Evolutionary conservation across 2,888 invertebrate genomes (phyloP), one percentile per base, ranked within the genome.

Genomic region (Netelia melanura): DNA sequence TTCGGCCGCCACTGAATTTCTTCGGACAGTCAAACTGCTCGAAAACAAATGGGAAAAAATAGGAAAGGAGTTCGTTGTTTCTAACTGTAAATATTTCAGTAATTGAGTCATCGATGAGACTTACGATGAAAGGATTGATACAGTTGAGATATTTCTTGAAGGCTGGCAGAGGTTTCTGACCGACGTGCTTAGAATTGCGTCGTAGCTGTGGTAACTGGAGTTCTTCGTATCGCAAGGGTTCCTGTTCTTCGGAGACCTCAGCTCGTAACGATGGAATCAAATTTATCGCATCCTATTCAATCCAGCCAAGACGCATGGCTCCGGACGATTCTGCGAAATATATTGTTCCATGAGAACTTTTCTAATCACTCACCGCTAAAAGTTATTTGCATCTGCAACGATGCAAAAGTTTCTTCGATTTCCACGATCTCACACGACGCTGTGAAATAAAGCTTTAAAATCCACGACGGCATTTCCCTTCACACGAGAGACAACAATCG

Each of bases 401-500:
- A 58, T 61, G 21, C 38, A 9, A 25, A 25, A 48, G 56, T 77
- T 44, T 43, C 56, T 43, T 72, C 21, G 54, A 65, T 65, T 71
- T 71, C 21, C 14, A 25, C 65, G 11, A 17, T 30, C 58, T 14
- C 14, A 58, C 58, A 38, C 23, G n/a, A 10, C 38, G 17, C 38
- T 3, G 68, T 48, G 58, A 61, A 68, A 70, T 76, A 17, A 23
- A 30, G 67, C 44, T 70, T 48, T 9, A 56, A 80, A 77, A 77
- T 71, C 65, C 64, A 64, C 76, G 54, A 62, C 65, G 21, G 6
- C 6, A 79, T 76, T 85, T 85, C 85, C 82, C 65, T 82, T 85
- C 85, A 71, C 85, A 85, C 82, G 85, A 67, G 79, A 78, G 84
- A 80, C 81, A 87, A 86, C 77, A 68, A 82, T 79, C 58, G 77